Percentiles rank a stretch among this genome's conserved stretches.
phyloP scores from a whole-genome alignment of 2,888 invertebrate genomes.

The Caenorhabditis afra region DNA sequence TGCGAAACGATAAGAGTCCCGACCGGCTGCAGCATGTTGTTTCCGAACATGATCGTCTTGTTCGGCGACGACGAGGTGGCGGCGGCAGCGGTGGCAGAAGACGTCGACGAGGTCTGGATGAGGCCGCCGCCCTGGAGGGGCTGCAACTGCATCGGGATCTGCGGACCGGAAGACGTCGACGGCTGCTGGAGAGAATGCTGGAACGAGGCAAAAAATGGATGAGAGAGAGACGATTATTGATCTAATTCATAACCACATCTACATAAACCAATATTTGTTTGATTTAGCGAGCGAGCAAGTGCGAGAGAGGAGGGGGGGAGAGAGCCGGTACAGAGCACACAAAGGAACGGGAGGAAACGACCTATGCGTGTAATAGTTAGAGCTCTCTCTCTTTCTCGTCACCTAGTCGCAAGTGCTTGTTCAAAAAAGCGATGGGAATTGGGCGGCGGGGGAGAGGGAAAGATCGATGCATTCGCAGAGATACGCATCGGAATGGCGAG shows the following conservation, averaged over 20 bases:
- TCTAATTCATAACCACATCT: neutral
- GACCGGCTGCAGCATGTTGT: conserved; percentile 43
- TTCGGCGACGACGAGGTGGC: conserved; percentile 8
- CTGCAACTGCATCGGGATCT: neutral
- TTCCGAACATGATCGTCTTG: conserved; percentile 29
- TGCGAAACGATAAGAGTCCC: conserved; percentile 39
- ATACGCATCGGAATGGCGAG: conserved; percentile 32
- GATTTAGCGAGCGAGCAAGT: neutral
- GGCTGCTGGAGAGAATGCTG: conserved; percentile 17
- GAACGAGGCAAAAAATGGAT: neutral
- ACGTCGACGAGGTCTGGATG: neutral
- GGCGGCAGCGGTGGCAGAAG: neutral
- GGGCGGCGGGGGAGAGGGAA: neutral
- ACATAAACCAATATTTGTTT: conserved; percentile 24
- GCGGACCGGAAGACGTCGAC: conserved; percentile 22
- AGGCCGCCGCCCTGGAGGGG: no score
- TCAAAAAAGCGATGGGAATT: conserved; percentile 8
- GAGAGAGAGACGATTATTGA: neutral
- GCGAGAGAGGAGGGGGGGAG: no score
- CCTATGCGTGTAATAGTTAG: neutral
- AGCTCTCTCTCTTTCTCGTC: neutral
- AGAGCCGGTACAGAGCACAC: neutral
- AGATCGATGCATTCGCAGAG: conserved; percentile 8
- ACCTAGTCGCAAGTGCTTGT: neutral
- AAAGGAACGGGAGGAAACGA: no score